Evolutionary conservation across 2,113 vertebrate genomes (phyloP).

Genomic region (Natator depressus): DNA sequence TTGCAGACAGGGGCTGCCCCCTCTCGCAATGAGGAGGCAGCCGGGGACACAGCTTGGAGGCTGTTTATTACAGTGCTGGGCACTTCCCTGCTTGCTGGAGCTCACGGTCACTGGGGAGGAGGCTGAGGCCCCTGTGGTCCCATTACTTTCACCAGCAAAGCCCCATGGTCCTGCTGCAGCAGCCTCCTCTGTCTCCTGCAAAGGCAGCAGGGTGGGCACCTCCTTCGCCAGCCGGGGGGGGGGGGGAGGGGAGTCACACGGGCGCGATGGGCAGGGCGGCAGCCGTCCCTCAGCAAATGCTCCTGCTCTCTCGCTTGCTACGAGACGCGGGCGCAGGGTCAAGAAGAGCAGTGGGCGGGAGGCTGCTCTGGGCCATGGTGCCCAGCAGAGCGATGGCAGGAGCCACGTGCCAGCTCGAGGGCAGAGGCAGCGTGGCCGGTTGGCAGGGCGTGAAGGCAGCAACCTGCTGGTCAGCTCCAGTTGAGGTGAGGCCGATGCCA

Average conservation of each 20-base stretch:
- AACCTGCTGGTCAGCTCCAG: neutral
- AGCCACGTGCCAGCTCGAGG: neutral
- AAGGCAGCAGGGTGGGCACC: neutral
- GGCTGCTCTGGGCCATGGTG: neutral
- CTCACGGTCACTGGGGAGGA: no score
- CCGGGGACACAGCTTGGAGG: neutral
- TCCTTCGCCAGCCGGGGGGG: no score
- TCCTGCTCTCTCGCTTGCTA: no score
- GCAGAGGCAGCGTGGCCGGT: no score
- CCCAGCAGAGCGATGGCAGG: neutral
- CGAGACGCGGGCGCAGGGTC: neutral
- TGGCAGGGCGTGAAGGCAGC: neutral
- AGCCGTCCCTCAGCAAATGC: no score
- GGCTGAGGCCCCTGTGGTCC: neutral
- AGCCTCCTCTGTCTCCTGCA: neutral
- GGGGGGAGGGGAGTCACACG: neutral
- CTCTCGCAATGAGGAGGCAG: constrained; percentile 26
- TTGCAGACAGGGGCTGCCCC: neutral
- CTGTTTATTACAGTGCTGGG: neutral
- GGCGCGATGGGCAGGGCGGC: no score
- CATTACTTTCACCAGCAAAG: neutral
- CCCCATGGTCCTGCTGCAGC: neutral
- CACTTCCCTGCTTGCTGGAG: neutral
- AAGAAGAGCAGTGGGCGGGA: neutral
- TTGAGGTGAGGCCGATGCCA: neutral